phyloP scores from a whole-genome alignment of 1,140 invertebrate species.

The Pararge aegeria region DNA sequence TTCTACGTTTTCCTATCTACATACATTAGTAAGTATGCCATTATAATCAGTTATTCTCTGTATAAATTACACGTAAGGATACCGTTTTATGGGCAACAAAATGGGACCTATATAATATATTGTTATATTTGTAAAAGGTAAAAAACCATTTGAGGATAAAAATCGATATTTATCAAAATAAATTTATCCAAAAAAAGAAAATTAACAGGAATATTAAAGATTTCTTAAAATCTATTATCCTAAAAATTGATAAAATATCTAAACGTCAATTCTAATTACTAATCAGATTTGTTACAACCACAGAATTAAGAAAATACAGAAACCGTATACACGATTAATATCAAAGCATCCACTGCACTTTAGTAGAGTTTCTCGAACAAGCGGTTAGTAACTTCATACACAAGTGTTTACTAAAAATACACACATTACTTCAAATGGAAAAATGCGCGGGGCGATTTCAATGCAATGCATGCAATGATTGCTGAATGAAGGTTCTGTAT shows the following conservation, averaged over 20 bases:
- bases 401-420: too few relatives aligned
- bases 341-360: too few relatives aligned
- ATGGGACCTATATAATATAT: slow-evolving; percentile 1
- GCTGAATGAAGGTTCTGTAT: too few relatives aligned
- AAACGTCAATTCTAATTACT: slow-evolving; percentile 63
- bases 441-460: too few relatives aligned
- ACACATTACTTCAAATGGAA: too few relatives aligned
- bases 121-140: slow-evolving; percentile 36
- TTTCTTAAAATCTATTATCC: slow-evolving; percentile 51
- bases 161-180: slow-evolving; percentile 71
- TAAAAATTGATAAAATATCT: slow-evolving; percentile 64
- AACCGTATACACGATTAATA: too few relatives aligned
- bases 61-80: slow-evolving; percentile 2
- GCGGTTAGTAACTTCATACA: too few relatives aligned
- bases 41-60: not conserved
- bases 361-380: too few relatives aligned
- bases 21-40: not conserved
- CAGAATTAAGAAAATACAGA: too few relatives aligned
- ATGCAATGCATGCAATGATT: too few relatives aligned
- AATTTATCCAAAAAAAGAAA: slow-evolving; percentile 66
- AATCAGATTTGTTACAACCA: slow-evolving; percentile 43
- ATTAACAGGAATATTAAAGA: slow-evolving; percentile 33
- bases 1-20: slow-evolving; percentile 4
- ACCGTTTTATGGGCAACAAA: slow-evolving; percentile 3
- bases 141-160: slow-evolving; percentile 57